Conservation (phyloP, 1,140 invertebrate species). For the Portunus trituberculatus region DNA sequence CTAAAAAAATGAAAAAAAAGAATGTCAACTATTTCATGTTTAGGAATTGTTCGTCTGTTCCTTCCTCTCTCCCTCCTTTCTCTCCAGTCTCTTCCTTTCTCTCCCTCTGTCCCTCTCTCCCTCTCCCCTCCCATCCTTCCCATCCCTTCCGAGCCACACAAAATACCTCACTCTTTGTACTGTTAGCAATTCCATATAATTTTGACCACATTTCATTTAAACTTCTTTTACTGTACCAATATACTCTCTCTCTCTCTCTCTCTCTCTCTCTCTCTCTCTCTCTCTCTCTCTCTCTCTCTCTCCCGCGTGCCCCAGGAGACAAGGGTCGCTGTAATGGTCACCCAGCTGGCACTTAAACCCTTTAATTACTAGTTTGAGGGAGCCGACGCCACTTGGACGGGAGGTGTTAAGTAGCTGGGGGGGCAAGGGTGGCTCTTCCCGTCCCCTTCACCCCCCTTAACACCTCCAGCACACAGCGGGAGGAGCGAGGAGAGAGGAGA, state of each 20-base stretch:
- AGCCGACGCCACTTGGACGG: background rate
- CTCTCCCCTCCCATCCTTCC: background rate
- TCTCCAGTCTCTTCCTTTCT: background rate
- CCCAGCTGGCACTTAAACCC: background rate
- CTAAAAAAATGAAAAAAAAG: background rate
- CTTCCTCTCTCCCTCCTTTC: background rate
- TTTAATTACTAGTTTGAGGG: background rate
- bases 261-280: conserved; percentile 20
- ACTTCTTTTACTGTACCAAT: background rate
- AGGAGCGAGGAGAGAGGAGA: background rate
- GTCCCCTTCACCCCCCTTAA: background rate
- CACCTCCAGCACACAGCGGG: background rate
- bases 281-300: conserved; percentile 3
- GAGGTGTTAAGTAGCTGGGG: background rate
- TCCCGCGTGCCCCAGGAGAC: background rate
- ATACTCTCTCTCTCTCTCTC: conserved; percentile 6
- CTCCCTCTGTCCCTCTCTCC: background rate
- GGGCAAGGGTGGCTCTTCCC: background rate
- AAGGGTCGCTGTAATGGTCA: background rate
- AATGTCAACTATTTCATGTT: background rate
- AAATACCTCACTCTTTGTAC: background rate
- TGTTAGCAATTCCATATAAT: background rate
- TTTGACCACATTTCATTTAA: background rate
- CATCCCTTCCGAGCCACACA: background rate
- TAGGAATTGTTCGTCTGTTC: background rate